Evolutionary conservation across 2,888 invertebrate species (phyloP).

Genomic region (Alloplasta piceator): DNA sequence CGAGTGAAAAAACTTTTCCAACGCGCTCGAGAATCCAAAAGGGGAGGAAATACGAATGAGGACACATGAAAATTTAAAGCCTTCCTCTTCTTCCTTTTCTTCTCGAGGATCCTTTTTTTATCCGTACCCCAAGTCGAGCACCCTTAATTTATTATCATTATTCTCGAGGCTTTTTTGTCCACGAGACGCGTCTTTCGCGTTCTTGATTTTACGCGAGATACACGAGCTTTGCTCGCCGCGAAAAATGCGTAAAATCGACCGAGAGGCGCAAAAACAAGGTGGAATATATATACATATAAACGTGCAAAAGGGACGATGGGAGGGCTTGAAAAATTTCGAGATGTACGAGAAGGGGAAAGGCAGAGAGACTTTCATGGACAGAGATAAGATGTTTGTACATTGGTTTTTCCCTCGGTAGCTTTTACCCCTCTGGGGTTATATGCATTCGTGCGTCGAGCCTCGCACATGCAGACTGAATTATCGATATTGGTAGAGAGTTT

Average conservation of each 20-base stretch:
- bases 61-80: no score
- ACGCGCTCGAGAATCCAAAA: constrained; percentile 23
- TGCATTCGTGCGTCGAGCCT: no score
- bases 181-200: no score
- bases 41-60: background rate
- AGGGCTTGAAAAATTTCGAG: constrained; percentile 35
- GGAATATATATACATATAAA: constrained; percentile 22
- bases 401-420: constrained; percentile 69
- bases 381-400: constrained; percentile 51
- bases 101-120: no score
- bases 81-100: no score
- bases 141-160: no score
- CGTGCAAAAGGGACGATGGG: no score
- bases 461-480: constrained; percentile 75
- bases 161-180: no score
- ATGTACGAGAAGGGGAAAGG: constrained; percentile 20
- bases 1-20: no score
- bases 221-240: constrained; percentile 1
- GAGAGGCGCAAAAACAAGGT: constrained; percentile 16
- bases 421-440: constrained; percentile 65
- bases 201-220: no score
- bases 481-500: constrained; percentile 78
- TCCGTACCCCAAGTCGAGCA: no score
- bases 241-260: constrained; percentile 7
- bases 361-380: background rate